Conservation (phyloP, 2,888 invertebrate species). For the Isotomurus palustris region DNA sequence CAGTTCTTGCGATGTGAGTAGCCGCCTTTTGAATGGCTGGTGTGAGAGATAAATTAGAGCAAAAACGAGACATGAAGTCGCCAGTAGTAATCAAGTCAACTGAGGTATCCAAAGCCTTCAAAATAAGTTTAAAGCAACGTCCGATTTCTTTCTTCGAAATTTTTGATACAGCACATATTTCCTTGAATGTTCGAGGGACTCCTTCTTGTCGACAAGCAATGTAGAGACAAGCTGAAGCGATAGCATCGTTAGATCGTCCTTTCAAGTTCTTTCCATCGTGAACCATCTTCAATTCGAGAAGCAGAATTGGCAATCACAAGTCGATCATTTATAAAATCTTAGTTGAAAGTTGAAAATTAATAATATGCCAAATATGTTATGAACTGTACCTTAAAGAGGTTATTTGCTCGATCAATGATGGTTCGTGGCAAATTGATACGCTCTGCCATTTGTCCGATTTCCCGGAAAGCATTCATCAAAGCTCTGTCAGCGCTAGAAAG, state of each 20-base stretch:
- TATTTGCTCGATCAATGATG: conserved; percentile 93
- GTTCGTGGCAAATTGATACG: conserved; percentile 94
- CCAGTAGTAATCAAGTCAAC: conserved; percentile 97
- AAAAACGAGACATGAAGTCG: conserved; percentile 99
- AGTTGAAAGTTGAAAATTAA: background rate
- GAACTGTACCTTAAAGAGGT: conserved; percentile 81
- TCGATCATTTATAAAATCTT: background rate
- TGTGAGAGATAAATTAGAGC: conserved; percentile 83
- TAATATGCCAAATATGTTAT: background rate
- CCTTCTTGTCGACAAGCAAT: conserved; percentile 98
- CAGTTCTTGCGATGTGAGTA: conserved; percentile 92
- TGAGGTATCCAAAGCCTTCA: conserved; percentile 92
- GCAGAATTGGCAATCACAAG: background rate
- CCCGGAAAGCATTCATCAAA: conserved; percentile 89
- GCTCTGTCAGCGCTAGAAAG: conserved; percentile 95
- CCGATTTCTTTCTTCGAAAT: conserved; percentile 99
- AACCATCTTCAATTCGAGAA: conserved; percentile 54
- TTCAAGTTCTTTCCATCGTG: conserved; percentile 94
- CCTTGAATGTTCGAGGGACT: conserved; percentile 97
- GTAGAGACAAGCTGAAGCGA: conserved; percentile 96
- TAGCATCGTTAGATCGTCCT: conserved; percentile 94
- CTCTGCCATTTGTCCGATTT: conserved; percentile 98
- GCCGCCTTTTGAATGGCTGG: conserved; percentile 89
- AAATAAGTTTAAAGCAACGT: conserved; percentile 91
- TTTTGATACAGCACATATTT: conserved; percentile 98